These are phyloP conservation scores for Asarcornis scutulata DNA, from an alignment of 2,113 vertebrate genomes.

Conservation along the genomic window DNA sequence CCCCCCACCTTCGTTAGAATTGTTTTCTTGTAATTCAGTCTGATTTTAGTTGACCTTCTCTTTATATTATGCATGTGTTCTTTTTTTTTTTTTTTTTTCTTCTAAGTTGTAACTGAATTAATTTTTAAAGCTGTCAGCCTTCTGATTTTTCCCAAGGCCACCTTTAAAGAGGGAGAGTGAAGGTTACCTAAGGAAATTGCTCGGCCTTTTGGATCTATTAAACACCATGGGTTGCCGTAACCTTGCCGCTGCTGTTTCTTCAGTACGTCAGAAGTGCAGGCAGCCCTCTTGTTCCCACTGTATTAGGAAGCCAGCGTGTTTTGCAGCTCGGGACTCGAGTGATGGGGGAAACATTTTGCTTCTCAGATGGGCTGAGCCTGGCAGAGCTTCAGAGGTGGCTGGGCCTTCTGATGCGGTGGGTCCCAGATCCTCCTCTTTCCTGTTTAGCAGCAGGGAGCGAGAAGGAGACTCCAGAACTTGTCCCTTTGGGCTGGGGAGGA, in stretches of 20 bases:
- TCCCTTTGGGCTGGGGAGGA: not conserved
- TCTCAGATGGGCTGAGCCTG: not conserved
- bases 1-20: not conserved
- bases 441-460: not conserved
- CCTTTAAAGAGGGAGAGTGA: not conserved
- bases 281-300: not conserved
- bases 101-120: not conserved
- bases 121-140: not conserved
- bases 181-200: not conserved
- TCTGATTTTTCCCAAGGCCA: not conserved
- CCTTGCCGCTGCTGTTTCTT: not conserved
- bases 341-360: not conserved
- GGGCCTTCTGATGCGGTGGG: not conserved
- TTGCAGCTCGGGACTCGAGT: fast-evolving
- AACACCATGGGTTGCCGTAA: not conserved
- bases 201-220: not conserved
- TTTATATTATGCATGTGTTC: not conserved
- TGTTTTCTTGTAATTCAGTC: not conserved
- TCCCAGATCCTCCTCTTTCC: not conserved
- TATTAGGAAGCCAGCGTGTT: not conserved
- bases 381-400: not conserved
- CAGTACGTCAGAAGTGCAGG: not conserved
- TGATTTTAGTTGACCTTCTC: not conserved
- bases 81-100: not conserved
- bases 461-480: not conserved